phyloP scores from a whole-genome alignment of 2,888 invertebrate genomes.

The Plagodis dolabraria region DNA sequence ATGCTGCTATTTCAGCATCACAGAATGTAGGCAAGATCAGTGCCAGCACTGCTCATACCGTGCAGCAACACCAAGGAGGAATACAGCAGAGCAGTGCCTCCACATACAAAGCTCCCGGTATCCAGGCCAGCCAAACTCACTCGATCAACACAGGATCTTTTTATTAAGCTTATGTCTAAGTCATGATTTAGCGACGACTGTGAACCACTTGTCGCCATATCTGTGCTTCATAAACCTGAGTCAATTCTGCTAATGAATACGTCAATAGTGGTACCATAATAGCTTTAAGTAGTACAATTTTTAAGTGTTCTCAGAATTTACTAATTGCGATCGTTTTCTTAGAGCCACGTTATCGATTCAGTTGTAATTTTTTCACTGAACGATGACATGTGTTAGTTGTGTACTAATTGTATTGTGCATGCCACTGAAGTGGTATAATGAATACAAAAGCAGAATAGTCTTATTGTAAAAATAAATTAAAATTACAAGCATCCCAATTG shows the following conservation, averaged over 20 bases:
- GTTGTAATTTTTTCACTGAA: too few relatives aligned
- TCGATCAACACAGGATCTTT: conserved; percentile 60
- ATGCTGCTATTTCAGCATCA: conserved; percentile 60
- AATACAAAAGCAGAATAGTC: too few relatives aligned
- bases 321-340: too few relatives aligned
- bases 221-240: conserved; percentile 45
- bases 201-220: conserved; percentile 62
- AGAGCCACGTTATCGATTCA: too few relatives aligned
- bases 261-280: too few relatives aligned
- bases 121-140: conserved; percentile 66
- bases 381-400: too few relatives aligned
- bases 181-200: conserved; percentile 66
- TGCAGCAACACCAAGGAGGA: conserved; percentile 55
- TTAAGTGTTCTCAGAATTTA: too few relatives aligned
- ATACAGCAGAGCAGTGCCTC: conserved; percentile 64
- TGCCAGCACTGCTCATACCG: conserved; percentile 61
- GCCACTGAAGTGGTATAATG: too few relatives aligned
- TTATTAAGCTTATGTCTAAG: conserved; percentile 50
- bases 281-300: too few relatives aligned
- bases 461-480: conserved; percentile 7
- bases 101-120: conserved; percentile 62
- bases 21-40: conserved; percentile 56
- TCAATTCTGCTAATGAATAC: neutral
- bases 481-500: conserved; percentile 1
- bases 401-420: too few relatives aligned